Evolutionary conservation across 2,888 invertebrate genomes (phyloP).

Genomic region (Morinoia aosen): DNA sequence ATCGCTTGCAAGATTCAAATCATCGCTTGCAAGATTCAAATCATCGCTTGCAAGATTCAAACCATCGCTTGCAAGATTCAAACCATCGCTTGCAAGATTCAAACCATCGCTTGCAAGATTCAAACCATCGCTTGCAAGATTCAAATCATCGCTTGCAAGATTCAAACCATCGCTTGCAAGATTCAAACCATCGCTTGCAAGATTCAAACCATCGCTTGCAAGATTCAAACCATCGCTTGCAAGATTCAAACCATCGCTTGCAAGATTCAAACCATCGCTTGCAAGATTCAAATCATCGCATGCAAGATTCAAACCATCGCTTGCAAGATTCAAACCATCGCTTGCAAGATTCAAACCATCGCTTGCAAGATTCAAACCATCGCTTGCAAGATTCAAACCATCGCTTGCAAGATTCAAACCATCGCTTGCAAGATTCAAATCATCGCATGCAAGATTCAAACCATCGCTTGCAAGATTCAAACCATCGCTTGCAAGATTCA

Average conservation of each 20-base stretch:
- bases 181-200: background rate
- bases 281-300: background rate
- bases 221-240: background rate
- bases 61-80: background rate
- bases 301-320: too few species aligned
- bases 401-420: background rate
- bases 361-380: background rate
- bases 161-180: background rate
- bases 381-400: background rate
- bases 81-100: background rate
- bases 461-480: background rate
- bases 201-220: background rate
- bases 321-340: background rate
- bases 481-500: background rate
- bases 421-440: background rate
- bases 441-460: too few species aligned
- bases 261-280: background rate
- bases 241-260: background rate
- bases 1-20: background rate
- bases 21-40: background rate
- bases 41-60: background rate
- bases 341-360: background rate
- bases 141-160: background rate
- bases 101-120: background rate
- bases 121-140: background rate